Conservation (phyloP, 1,140 invertebrate genomes). For the Trachelipus rathkii region DNA sequence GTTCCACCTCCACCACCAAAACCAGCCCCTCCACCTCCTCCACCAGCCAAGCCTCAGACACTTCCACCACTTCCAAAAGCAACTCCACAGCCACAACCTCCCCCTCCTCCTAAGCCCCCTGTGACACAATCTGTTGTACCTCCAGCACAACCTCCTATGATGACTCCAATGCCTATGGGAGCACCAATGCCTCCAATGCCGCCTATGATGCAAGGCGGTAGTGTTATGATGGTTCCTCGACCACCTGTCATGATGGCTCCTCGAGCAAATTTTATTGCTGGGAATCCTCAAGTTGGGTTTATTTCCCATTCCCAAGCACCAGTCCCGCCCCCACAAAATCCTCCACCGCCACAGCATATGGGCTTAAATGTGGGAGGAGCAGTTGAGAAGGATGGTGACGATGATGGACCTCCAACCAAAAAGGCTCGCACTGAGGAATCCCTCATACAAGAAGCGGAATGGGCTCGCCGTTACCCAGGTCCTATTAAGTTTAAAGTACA, state of each 20-base stretch:
- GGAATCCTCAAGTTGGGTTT: constrained; percentile 30
- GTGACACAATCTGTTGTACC: constrained; percentile 38
- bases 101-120: constrained; percentile 49
- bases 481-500: constrained; percentile 72
- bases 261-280: constrained; percentile 41
- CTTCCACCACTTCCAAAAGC: constrained; percentile 58
- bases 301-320: constrained; percentile 43
- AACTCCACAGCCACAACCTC: constrained; percentile 47
- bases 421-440: constrained; percentile 87
- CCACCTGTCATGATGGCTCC: constrained; percentile 44
- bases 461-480: constrained; percentile 62
- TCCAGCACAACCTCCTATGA: constrained; percentile 45
- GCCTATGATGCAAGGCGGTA: constrained; percentile 38
- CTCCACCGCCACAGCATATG: constrained; percentile 19
- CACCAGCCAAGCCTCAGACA: constrained; percentile 42
- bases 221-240: constrained; percentile 45
- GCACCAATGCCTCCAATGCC: constrained; percentile 44
- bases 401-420: constrained; percentile 83
- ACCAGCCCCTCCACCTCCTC: constrained; percentile 46
- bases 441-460: constrained; percentile 80
- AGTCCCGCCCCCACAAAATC: constrained; percentile 28
- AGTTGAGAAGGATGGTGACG: constrained; percentile 47
- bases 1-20: constrained; percentile 47
- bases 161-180: constrained; percentile 43
- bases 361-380: constrained; percentile 9